Conservation (phyloP, 2,113 vertebrate genomes). For the Perca fluviatilis region DNA sequence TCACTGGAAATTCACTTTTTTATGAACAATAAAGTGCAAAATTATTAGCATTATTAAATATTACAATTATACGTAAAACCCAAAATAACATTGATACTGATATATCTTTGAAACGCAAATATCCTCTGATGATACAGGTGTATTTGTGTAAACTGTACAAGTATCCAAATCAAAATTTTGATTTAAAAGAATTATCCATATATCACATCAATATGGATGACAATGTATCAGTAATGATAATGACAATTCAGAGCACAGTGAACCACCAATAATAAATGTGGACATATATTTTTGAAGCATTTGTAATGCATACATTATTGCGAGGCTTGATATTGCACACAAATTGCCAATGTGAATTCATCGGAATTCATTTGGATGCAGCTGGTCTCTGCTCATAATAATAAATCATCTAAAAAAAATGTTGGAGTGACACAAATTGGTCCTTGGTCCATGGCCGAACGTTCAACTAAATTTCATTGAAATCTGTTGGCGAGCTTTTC, state of each 20-base stretch:
- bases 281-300: neutral
- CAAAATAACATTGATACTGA: neutral
- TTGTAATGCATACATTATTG: no score
- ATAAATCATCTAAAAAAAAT: neutral
- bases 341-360: neutral
- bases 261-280: neutral
- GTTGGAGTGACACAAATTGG: neutral
- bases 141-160: neutral
- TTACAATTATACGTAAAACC: no score
- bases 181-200: neutral
- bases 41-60: no score
- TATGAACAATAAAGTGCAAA: no score
- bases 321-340: neutral
- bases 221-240: neutral
- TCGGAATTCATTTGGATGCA: neutral
- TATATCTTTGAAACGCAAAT: neutral
- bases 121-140: neutral
- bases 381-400: neutral
- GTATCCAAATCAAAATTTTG: neutral
- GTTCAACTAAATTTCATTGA: neutral
- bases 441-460: neutral
- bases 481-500: constrained; percentile 3
- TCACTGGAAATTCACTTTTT: no score
- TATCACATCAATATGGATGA: neutral
- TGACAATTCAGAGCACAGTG: neutral